Base-by-base conservation (phyloP, 2,797 vertebrate genomes). In the Pachyuromys duprasi region DNA sequence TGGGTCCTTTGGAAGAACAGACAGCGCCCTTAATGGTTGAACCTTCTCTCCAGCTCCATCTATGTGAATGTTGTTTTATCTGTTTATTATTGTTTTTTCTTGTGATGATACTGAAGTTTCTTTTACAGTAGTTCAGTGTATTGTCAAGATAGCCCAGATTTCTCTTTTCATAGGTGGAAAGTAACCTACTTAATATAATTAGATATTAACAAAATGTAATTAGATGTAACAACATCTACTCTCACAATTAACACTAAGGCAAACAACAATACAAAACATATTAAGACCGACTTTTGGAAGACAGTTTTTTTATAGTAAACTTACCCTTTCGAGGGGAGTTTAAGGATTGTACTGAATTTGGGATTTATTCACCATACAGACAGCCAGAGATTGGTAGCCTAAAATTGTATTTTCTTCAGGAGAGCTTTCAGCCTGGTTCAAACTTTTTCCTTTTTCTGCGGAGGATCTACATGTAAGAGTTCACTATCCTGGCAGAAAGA, bases 111-210 rank as follows among this genome's bases (percentile, higher is more conserved):
- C 28, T 13, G 60, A 12, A 69, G 12, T 94, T 90, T 91, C 72
- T 80, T 94, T 91, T 82, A 33, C 89, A 90, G 42, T 78, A 78
- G 70, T 78, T 74, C 28, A 72, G 13, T 92, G 2, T 75, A 26
- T 95, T 89, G 45, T 69, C 11, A 86, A 65, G 74, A 65, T 90
- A 67, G 81, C 31, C 36, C 17, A 82, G 28, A 49, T 62, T 89
- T 94, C 55, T 72, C 62, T 91, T 96, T 95, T 96, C 28, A 22
- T 89, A 72, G 81, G 53, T 70, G 78, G 86, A 76, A 93, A 94
- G 55, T 91, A 83, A 86, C 57, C 28, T 75, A 72, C 67, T 89
- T 65, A 60, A 49, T 90, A 93, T 81, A 79, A 42, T 90, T 75
- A 75, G 24, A 17, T 74, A 57, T 18, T 15, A 57, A 57, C 17